Evolutionary conservation across 30 jellyfish, hydroid and myxozoan genomes (phyloP).

Genomic region (Cassiopea xamachana): DNA sequence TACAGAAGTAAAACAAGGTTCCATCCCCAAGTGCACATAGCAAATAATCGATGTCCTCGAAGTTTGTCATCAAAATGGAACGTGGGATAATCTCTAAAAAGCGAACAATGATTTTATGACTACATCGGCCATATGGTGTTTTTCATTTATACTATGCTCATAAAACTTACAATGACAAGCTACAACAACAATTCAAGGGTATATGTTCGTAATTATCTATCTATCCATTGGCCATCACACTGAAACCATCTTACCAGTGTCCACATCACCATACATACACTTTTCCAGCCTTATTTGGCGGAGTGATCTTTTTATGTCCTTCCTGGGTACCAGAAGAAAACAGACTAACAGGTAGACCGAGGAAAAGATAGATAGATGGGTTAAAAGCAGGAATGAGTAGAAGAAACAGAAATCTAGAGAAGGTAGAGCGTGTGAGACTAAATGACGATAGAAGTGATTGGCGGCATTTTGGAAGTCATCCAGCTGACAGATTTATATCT

Average conservation of each 20-base stretch:
- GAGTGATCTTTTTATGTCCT: too few species aligned
- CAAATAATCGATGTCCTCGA: conserved; percentile 80
- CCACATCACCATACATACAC: too few species aligned
- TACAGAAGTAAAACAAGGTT: conserved; percentile 80
- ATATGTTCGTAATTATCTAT: too few species aligned
- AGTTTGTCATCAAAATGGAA: conserved; percentile 85
- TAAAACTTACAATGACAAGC: too few species aligned
- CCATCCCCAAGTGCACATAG: conserved; percentile 98
- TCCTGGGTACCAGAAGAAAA: background rate
- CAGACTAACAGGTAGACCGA: background rate
- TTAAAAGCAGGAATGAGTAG: background rate
- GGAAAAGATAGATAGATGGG: background rate
- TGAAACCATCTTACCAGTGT: too few species aligned
- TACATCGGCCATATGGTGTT: background rate
- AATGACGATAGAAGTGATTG: background rate
- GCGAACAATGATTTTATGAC: background rate
- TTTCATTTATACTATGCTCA: too few species aligned
- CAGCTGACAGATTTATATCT: too few species aligned
- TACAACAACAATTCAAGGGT: too few species aligned
- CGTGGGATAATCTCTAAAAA: conserved; percentile 95
- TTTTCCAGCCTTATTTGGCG: too few species aligned
- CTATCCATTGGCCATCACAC: too few species aligned
- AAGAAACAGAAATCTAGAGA: background rate
- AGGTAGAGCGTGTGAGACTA: background rate
- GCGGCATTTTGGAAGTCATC: too few species aligned